Conservation (phyloP, 30 jellyfish, hydroid and myxozoan genomes). For the Aurelia coerulea region DNA sequence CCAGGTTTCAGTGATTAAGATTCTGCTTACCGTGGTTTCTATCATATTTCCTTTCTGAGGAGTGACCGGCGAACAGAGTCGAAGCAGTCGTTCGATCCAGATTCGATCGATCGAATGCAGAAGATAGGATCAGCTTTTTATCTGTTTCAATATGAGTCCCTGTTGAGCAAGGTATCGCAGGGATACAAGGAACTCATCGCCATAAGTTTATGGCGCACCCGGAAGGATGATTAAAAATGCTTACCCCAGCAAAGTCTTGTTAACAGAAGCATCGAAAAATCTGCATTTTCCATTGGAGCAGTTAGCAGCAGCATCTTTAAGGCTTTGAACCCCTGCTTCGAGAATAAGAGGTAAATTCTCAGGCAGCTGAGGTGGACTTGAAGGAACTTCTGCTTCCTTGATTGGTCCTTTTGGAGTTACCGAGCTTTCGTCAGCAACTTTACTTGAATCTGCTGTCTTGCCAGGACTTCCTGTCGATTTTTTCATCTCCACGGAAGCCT, state of each 20-base stretch:
- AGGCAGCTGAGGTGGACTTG: slow-evolving; percentile 85
- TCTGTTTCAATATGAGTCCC: too few relatives aligned
- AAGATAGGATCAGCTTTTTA: too few relatives aligned
- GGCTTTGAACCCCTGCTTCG: slow-evolving; percentile 58
- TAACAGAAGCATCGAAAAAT: slow-evolving; percentile 77
- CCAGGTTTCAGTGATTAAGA: too few relatives aligned
- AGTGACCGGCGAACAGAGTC: too few relatives aligned
- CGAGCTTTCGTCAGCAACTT: background rate
- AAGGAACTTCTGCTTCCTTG: slow-evolving; percentile 43
- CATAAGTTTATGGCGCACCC: too few relatives aligned
- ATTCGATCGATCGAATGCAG: too few relatives aligned
- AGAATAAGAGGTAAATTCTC: slow-evolving; percentile 71
- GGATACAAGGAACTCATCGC: too few relatives aligned
- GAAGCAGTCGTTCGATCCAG: too few relatives aligned
- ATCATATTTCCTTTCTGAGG: too few relatives aligned
- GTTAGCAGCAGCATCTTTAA: slow-evolving; percentile 83
- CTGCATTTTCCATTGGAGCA: slow-evolving; percentile 84
- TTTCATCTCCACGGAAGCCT: too few relatives aligned
- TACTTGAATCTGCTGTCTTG: background rate
- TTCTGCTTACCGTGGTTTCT: too few relatives aligned
- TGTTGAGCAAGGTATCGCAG: too few relatives aligned
- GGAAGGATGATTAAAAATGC: background rate
- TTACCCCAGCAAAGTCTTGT: slow-evolving; percentile 88
- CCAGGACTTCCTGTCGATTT: background rate
- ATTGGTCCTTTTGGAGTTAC: slow-evolving; percentile 34